Percentiles rank a stretch among this genome's conserved stretches.
Evolutionary conservation across 2,888 invertebrate species (phyloP).

Genomic region (Sussaba pulchella): DNA sequence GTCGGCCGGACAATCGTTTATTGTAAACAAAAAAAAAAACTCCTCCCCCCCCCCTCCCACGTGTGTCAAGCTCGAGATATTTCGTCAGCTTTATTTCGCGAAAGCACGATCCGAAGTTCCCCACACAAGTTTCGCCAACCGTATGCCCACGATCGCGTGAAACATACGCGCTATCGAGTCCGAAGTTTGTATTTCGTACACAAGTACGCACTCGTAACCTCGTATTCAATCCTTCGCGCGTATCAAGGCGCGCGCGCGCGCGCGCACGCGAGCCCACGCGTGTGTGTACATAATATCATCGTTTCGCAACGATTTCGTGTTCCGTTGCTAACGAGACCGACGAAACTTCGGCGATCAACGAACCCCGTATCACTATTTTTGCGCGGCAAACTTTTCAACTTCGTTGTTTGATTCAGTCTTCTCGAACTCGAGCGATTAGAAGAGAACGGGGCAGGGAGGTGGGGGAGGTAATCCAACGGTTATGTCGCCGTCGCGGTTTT

Average conservation of each 20-base stretch:
- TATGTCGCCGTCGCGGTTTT: constrained; percentile 9
- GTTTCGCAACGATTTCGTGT: constrained; percentile 29
- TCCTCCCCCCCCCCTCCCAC: too few species aligned
- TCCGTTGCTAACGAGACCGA: constrained; percentile 32
- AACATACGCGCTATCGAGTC: constrained; percentile 24
- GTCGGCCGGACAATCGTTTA: constrained; percentile 32
- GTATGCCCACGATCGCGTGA: constrained; percentile 26
- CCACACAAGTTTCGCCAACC: constrained; percentile 31
- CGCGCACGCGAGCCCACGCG: neutral
- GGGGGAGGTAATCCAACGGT: neutral
- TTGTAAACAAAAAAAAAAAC: constrained; percentile 4
- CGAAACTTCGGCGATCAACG: constrained; percentile 1
- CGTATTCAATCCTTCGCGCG: neutral
- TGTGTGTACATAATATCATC: neutral
- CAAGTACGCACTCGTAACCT: neutral
- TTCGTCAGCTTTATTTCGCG: constrained; percentile 56
- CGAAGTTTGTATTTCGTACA: constrained; percentile 28
- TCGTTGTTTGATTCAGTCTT: constrained; percentile 7
- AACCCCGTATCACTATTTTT: constrained; percentile 17
- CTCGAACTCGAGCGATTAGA: neutral
- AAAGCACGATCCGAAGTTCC: constrained; percentile 44
- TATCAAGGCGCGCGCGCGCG: too few species aligned
- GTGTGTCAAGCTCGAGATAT: constrained; percentile 5
- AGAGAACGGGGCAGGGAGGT: too few species aligned
- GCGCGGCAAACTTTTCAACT: constrained; percentile 1